These are phyloP conservation scores for Medauroidea extradentata DNA, from an alignment of 1,140 invertebrate species.

Conservation along the genomic window DNA sequence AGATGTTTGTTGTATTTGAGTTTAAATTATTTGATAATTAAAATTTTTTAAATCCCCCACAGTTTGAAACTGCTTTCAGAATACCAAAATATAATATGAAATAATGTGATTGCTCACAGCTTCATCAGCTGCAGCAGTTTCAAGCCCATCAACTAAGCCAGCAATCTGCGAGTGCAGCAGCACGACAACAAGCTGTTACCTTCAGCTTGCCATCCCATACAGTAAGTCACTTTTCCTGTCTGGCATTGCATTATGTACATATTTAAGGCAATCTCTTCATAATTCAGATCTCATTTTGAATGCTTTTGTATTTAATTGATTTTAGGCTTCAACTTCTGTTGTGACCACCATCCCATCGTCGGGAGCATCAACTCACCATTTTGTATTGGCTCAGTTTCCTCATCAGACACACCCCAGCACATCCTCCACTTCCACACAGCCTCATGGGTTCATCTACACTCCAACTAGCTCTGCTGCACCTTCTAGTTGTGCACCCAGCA, in stretches of 20 bases:
- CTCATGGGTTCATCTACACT: conserved; percentile 5
- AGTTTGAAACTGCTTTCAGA: no score
- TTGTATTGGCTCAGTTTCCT: conserved; percentile 7
- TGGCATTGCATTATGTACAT: no score
- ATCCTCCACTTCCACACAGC: not conserved
- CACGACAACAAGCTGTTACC: conserved; percentile 41
- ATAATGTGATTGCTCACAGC: conserved; percentile 26
- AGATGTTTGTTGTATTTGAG: no score
- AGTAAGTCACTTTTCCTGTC: no score
- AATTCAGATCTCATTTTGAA: no score
- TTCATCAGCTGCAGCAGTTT: conserved; percentile 50
- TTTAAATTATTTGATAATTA: no score
- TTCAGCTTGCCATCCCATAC: not conserved
- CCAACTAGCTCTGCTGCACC: conserved; percentile 2
- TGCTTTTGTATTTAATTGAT: not conserved
- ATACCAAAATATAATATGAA: no score
- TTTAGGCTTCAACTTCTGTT: not conserved
- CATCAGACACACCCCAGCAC: not conserved
- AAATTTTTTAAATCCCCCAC: no score
- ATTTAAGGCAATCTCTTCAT: no score
- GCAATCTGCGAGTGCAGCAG: conserved; percentile 44
- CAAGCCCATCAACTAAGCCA: conserved; percentile 42
- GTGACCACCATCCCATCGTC: not conserved
- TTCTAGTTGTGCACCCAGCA: not conserved
- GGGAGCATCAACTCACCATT: conserved; percentile 8